phyloP scores from a whole-genome alignment of 2,888 invertebrate genomes.

The Zonitis immaculata region DNA sequence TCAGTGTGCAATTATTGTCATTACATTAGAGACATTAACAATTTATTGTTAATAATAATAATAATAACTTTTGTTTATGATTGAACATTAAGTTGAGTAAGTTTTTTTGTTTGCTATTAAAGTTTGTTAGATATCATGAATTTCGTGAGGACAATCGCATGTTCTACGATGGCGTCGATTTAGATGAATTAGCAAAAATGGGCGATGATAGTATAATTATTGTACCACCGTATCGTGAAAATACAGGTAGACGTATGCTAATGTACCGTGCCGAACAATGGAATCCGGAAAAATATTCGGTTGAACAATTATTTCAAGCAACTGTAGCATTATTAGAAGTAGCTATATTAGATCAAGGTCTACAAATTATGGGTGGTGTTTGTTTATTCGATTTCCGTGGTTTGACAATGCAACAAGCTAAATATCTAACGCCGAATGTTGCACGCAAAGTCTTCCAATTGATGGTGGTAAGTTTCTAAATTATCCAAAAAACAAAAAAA shows the following conservation, averaged over 20 bases:
- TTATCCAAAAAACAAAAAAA: too few relatives aligned
- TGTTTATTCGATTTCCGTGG: slow-evolving; percentile 72
- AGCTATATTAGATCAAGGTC: slow-evolving; percentile 67
- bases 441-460: slow-evolving; percentile 65
- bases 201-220: slow-evolving; percentile 66
- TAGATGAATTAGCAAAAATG: slow-evolving; percentile 58
- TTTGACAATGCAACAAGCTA: slow-evolving; percentile 65
- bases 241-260: slow-evolving; percentile 66
- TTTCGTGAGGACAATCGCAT: slow-evolving; percentile 70
- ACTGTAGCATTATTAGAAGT: slow-evolving; percentile 67
- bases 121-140: slow-evolving; percentile 71
- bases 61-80: too few relatives aligned
- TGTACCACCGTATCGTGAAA: slow-evolving; percentile 72
- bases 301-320: slow-evolving; percentile 68
- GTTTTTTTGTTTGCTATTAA: too few relatives aligned
- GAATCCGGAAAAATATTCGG: slow-evolving; percentile 62
- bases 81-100: too few relatives aligned
- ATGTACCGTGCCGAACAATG: slow-evolving; percentile 70
- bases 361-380: slow-evolving; percentile 72
- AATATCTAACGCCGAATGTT: slow-evolving; percentile 67
- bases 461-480: slow-evolving; percentile 58
- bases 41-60: too few relatives aligned
- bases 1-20: too few relatives aligned
- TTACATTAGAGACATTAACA: too few relatives aligned
- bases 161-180: slow-evolving; percentile 63